Conservation (phyloP, 2,113 vertebrate genomes). For the Excalfactoria chinensis region DNA sequence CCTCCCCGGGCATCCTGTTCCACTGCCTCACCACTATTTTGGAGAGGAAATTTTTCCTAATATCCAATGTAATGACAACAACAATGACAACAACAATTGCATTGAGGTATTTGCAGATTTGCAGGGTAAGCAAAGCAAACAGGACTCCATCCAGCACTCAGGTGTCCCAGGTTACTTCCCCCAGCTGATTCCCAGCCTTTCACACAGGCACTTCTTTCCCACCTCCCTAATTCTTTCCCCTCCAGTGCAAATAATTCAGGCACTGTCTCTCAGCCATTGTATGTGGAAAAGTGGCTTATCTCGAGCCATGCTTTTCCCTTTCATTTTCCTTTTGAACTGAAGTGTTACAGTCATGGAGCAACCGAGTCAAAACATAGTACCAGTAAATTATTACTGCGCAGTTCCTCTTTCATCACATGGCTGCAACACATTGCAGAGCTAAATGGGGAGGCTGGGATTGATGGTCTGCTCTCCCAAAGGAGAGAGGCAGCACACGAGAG, state of each 20-base stretch:
- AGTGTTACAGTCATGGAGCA: slow-evolving; percentile 11
- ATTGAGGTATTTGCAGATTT: neutral
- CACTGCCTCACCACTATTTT: too few species aligned
- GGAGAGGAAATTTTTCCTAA: too few species aligned
- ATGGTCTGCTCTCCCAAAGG: neutral
- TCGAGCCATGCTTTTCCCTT: slow-evolving; percentile 57
- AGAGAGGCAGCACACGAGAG: neutral
- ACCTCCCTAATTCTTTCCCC: slow-evolving; percentile 28
- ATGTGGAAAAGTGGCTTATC: slow-evolving; percentile 60
- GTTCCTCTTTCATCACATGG: slow-evolving; percentile 18
- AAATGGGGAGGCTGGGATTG: neutral
- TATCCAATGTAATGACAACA: neutral
- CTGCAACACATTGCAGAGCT: neutral
- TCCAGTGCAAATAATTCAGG: slow-evolving; percentile 47
- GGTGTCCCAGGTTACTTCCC: neutral
- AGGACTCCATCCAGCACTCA: neutral
- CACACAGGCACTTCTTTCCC: slow-evolving; percentile 16
- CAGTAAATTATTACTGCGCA: slow-evolving; percentile 22
- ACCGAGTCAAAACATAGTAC: slow-evolving; percentile 23
- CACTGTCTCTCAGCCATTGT: slow-evolving; percentile 60
- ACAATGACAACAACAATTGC: neutral
- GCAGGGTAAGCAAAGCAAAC: neutral
- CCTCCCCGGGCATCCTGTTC: too few species aligned
- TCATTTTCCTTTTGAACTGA: slow-evolving; percentile 63
- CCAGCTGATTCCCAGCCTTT: slow-evolving; percentile 28